Evolutionary conservation across 2,888 invertebrate genomes (phyloP), one percentile per base, ranked within the genome.

Genomic region (Anoplius nigerrimus): DNA sequence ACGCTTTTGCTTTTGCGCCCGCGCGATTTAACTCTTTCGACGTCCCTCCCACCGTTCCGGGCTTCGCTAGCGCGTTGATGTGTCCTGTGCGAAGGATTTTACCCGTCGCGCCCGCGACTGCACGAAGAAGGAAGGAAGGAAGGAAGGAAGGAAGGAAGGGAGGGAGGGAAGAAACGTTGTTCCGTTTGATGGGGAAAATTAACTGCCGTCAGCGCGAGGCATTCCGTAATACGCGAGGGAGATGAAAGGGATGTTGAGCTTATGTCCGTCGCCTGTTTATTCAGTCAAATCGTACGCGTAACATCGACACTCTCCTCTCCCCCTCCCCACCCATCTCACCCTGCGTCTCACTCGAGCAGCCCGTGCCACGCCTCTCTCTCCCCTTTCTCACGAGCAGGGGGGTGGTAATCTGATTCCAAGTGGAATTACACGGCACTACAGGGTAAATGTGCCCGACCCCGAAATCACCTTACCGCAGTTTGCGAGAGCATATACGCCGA

Each of bases 201-300:
- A 34, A 34, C 34, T 34, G 34, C 34, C 8, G 34, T 34, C 34
- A 34, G 2, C 34, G 55, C 55, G 18, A 55, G 20, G 34, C 11
- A 34, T 34, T 34, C 34, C 34, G 55, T 24, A 27, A 55, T 69
- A 62, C 62, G 56, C 46, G 46, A 53, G 16, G 46, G 63, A 58
- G 69, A 72, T 74, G 73, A 74, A 72, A 72, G 69, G 69, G 69
- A 66, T 54, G 58, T 45, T 24, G 56, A 27, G 55, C 55, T 34
- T 55, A 55, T 15, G 55, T 34, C 34, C 34, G 34, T 34, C 34
- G 34, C 34, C 48, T 48, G 48, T 48, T 48, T 18, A 48, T 22
- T 21, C 56, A 43, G 21, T 63, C 42, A 24, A 53, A 65, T 65
- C 21, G 43, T 1, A 5, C 13, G 1, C 58, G 20, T 59, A 63